Base-by-base conservation (phyloP, 2,888 invertebrate species). In the Acleris emargana region DNA sequence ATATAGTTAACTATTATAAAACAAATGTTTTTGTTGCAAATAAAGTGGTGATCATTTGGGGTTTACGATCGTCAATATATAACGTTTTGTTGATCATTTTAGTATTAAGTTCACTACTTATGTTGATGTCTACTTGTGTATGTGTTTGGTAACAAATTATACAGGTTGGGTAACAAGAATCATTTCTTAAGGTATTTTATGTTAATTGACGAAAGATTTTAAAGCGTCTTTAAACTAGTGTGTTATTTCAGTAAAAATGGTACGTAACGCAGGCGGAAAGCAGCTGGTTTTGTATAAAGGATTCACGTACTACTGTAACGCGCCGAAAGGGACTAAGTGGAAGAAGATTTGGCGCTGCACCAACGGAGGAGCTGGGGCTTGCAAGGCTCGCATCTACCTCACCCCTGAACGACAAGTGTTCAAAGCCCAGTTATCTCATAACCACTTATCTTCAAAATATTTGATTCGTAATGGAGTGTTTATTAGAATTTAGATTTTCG, bases 261-360 rank as follows among this genome's bases (percentile, higher is more conserved):
- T 64, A n/a, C 22, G 17, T 18, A 64, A 64, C 59, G 9, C 6
- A 11, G 20, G 59, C 6, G 69, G 72, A 1, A 68, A 63, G 18
- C 59, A 64, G 17, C 55, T 72, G 32, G 53, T 69, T 18, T 0
- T 69, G 16, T 43, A 67, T 9, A 50, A 69, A 16, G 63, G 67
- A 7, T 72, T 67, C 58, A 69, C 68, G 3, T 67, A 58, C 7
- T 69, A 69, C 51, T 64, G 63, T 32, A 52, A 59, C 42, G 20
- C 53, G 18, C 47, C 45, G 1, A 64, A 20, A 1, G 11, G 38
- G 18, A 47, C n/a, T 2, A 47, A 20, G 3, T 64, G 53, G 64
- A 64, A 64, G 53, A 64, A 64, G 25, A 59, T 59, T 5, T 64
- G 64, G 64, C 64, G 64, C 11, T 64, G 64, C 42, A 64, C 52